phyloP scores from a whole-genome alignment of 2,113 vertebrate species.

The Craseonycteris thonglongyai region DNA sequence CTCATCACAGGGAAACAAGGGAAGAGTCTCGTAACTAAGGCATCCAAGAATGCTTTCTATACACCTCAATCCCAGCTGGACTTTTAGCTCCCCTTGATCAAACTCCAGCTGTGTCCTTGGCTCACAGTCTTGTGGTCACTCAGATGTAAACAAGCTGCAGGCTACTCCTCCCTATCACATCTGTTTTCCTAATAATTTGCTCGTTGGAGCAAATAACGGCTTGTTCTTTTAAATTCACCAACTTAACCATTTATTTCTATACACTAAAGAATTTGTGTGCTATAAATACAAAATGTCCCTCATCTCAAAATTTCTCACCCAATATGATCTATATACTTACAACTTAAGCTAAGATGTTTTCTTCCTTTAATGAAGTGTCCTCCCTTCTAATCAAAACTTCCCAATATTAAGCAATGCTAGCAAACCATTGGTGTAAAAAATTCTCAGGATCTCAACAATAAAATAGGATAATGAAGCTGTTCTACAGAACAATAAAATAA shows the following conservation, averaged over 20 bases:
- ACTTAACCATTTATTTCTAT: background rate
- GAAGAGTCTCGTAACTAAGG: background rate
- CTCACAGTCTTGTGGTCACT: background rate
- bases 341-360: background rate
- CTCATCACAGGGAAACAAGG: background rate
- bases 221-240: background rate
- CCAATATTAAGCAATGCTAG: background rate
- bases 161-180: background rate
- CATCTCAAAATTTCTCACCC: background rate
- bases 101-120: background rate
- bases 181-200: slow-evolving; percentile 8
- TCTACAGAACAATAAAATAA: no score
- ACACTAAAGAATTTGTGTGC: background rate
- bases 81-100: background rate
- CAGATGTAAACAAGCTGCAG: background rate
- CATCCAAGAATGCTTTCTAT: background rate
- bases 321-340: background rate
- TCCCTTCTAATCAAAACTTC: background rate
- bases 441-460: background rate
- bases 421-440: background rate
- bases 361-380: background rate
- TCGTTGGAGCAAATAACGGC: background rate
- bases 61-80: background rate
- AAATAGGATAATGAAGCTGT: background rate
- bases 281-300: background rate